Evolutionary conservation across 2,113 vertebrate genomes (phyloP), one percentile per base, ranked within the genome.

Genomic region (Indri indri): DNA sequence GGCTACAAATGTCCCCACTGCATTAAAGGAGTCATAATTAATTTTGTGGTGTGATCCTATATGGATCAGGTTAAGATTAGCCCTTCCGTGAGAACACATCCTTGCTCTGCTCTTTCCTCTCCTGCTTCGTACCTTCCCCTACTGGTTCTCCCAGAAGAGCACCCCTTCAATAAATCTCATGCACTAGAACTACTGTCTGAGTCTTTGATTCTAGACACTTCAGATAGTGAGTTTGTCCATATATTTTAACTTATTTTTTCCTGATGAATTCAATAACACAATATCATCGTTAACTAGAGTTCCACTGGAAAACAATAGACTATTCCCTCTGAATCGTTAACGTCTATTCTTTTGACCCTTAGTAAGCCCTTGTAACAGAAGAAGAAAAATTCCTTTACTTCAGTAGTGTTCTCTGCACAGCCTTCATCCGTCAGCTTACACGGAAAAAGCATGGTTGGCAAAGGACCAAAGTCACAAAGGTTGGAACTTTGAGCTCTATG

Each of bases 241-340:
- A 30, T 82, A 59, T 65, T 93, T 91, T 81, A 65, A 82, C 32
- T 61, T 80, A 32, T 45, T 88, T 90, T 81, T 45, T 94, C 34
- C 34, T 10, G 17, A 61, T 80, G 47, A 86, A 82, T 86, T 89
- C 63, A 86, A 37, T 30, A 94, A 87, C 20, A 13, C 14, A 57
- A 1, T 90, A 40, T 61, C n/a, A 50, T 97, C 97, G 90, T 97
- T 97, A 97, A 94, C 97, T 71, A 96, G 95, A 97, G 94, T 94
- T 93, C 85, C 79, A 94, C 45, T 61, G 74, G 95, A 95, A 97
- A 97, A 98, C 83, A 98, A 96, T 92, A 97, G 94, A 34, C 63
- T 79, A 65, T 88, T 91, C 71, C 66, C 79, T 98, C 94, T 37
- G 71, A 97, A 91, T 93, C 94, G 88, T 96, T 68, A 71, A 96